Evolutionary conservation across 2,888 invertebrate genomes (phyloP).

Genomic region (Dichetophora obliterata): DNA sequence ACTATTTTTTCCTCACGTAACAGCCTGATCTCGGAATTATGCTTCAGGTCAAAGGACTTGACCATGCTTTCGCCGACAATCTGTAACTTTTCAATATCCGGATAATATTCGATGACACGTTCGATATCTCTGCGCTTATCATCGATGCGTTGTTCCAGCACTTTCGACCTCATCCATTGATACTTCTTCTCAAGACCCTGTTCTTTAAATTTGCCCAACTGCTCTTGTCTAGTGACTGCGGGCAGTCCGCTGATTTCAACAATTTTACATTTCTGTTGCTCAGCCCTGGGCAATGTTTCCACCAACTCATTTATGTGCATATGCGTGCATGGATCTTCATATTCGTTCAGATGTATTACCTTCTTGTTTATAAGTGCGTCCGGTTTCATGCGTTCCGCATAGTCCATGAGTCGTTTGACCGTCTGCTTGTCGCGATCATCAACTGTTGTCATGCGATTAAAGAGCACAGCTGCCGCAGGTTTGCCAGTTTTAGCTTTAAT

Average conservation of each 20-base stretch:
- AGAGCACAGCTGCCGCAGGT: slow-evolving; percentile 51
- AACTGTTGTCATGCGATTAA: slow-evolving; percentile 54
- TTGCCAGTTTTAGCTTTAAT: slow-evolving; percentile 52
- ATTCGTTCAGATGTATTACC: slow-evolving; percentile 40
- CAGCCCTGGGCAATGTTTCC: slow-evolving; percentile 57
- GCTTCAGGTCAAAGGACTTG: neutral
- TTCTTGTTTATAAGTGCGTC: slow-evolving; percentile 26
- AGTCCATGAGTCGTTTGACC: slow-evolving; percentile 57
- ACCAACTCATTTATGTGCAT: slow-evolving; percentile 45
- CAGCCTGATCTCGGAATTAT: slow-evolving; percentile 45
- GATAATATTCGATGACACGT: slow-evolving; percentile 56
- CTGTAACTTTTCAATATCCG: slow-evolving; percentile 55
- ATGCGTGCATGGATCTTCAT: slow-evolving; percentile 38
- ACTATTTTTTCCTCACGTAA: slow-evolving; percentile 35
- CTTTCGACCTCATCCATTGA: slow-evolving; percentile 55
- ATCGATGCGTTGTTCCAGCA: slow-evolving; percentile 51
- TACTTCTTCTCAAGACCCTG: slow-evolving; percentile 38
- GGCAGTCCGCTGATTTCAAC: slow-evolving; percentile 59
- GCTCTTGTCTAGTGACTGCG: slow-evolving; percentile 49
- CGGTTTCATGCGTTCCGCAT: slow-evolving; percentile 57
- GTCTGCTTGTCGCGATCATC: slow-evolving; percentile 58
- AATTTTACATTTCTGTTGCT: slow-evolving; percentile 36
- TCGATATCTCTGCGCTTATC: slow-evolving; percentile 50
- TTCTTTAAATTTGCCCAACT: slow-evolving; percentile 52
- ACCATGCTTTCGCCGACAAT: slow-evolving; percentile 52